A percentile compares a stretch with the other conserved stretches of the same genome.
Conservation (phyloP, 2,888 invertebrate species). For the Conomelus anceps region DNA sequence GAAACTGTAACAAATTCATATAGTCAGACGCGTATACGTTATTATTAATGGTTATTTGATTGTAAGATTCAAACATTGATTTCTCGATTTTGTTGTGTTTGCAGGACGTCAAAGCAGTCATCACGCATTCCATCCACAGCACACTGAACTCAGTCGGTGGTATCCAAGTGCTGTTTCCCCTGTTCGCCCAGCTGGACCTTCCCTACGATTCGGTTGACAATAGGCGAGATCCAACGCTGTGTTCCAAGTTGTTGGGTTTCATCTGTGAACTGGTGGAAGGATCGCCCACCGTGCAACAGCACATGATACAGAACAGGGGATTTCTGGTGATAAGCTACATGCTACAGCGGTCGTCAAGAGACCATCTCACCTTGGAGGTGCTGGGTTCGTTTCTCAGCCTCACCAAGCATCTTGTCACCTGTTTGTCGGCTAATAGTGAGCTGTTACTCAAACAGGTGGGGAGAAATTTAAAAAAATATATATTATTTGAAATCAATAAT, state of each 20-base stretch:
- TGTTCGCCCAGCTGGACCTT: constrained; percentile 95
- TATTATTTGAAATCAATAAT: too few species aligned
- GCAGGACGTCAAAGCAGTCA: constrained; percentile 97
- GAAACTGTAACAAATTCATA: too few species aligned
- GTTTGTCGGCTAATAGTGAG: constrained; percentile 87
- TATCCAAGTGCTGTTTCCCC: constrained; percentile 93
- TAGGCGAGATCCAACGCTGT: constrained; percentile 80
- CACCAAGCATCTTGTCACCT: constrained; percentile 88
- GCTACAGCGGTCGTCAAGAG: constrained; percentile 85
- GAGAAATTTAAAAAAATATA: neutral
- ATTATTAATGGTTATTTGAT: neutral
- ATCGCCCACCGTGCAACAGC: constrained; percentile 96
- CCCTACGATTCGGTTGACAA: constrained; percentile 71
- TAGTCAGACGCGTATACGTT: too few species aligned
- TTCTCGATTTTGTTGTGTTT: constrained; percentile 34
- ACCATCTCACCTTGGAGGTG: constrained; percentile 90
- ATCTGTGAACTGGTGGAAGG: constrained; percentile 96
- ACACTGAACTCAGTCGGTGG: constrained; percentile 98
- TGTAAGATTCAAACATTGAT: too few species aligned
- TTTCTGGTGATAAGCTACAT: constrained; percentile 97
- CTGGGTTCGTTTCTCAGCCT: constrained; percentile 85
- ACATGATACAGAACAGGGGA: constrained; percentile 97
- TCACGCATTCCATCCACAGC: constrained; percentile 98
- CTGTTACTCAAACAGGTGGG: constrained; percentile 85
- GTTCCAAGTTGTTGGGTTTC: constrained; percentile 92